These are phyloP conservation scores for Falco rusticolus DNA, from an alignment of 2,797 vertebrate species.

Conservation along the genomic window DNA sequence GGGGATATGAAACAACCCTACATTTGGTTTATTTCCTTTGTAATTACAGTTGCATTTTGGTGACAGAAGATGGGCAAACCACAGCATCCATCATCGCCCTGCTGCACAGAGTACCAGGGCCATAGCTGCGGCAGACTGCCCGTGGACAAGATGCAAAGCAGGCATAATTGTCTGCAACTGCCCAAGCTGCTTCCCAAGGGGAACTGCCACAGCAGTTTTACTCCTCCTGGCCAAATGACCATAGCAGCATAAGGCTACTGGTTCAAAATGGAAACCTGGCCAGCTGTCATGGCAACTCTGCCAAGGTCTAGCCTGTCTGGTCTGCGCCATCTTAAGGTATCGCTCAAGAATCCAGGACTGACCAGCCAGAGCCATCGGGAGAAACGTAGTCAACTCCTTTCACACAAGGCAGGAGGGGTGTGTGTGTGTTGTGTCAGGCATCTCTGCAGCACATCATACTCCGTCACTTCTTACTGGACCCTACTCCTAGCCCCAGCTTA, in stretches of 20 bases:
- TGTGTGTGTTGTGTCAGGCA: fast-evolving
- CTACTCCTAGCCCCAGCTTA: not conserved
- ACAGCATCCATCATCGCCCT: not conserved
- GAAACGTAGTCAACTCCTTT: not conserved
- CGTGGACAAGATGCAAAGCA: fast-evolving
- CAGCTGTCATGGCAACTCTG: not conserved
- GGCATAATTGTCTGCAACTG: not conserved
- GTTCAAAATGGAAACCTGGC: not conserved
- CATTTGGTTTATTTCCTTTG: not conserved
- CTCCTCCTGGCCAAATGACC: not conserved
- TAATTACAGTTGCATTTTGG: not conserved
- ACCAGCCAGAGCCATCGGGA: not conserved
- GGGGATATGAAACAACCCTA: not conserved
- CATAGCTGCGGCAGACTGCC: fast-evolving
- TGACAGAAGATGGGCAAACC: not conserved
- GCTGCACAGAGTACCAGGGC: not conserved
- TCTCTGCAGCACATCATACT: not conserved
- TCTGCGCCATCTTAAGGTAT: not conserved
- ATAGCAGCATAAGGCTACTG: not conserved
- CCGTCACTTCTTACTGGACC: not conserved
- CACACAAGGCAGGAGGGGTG: not conserved
- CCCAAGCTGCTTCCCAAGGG: not conserved
- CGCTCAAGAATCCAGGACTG: not conserved
- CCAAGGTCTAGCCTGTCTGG: not conserved
- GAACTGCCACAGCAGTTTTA: not conserved